Percentiles rank a stretch among this genome's conserved stretches.
phyloP scores from a whole-genome alignment of 2,113 vertebrate species.

The Brienomyrus brachyistius region DNA sequence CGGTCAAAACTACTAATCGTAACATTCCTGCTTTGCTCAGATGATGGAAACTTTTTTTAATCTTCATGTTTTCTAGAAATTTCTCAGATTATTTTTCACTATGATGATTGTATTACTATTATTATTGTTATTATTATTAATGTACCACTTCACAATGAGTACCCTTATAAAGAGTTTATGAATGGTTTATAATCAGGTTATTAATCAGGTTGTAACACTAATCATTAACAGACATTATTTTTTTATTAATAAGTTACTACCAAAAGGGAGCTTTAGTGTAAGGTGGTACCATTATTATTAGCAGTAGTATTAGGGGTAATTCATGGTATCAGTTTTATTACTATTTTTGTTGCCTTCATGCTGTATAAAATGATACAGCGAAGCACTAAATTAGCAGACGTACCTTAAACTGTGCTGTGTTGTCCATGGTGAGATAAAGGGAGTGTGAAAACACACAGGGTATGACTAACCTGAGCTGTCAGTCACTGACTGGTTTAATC shows the following conservation, averaged over 20 bases:
- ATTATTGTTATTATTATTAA: not conserved
- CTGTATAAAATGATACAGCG: not conserved
- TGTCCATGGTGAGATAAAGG: not conserved
- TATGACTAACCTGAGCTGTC: not conserved
- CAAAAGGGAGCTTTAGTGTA: not conserved
- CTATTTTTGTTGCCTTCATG: not conserved
- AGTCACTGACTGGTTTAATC: not conserved
- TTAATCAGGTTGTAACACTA: not conserved
- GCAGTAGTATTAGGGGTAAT: not conserved
- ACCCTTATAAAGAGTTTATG: not conserved
- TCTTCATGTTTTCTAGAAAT: not conserved
- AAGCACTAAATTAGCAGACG: not conserved
- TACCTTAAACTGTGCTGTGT: not conserved
- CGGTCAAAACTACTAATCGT: not conserved
- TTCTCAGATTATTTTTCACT: not conserved
- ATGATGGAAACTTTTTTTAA: not conserved
- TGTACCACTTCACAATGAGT: not conserved
- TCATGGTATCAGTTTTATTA: not conserved
- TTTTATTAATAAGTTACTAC: not conserved
- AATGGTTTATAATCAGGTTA: not conserved
- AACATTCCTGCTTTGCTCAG: not conserved
- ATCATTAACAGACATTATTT: not conserved
- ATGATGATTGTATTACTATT: not conserved
- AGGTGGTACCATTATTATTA: not conserved
- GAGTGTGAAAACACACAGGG: not conserved